Percentiles rank a stretch among this genome's conserved stretches.
phyloP scores from a whole-genome alignment of 2,797 vertebrate species.

The Channa striata region DNA sequence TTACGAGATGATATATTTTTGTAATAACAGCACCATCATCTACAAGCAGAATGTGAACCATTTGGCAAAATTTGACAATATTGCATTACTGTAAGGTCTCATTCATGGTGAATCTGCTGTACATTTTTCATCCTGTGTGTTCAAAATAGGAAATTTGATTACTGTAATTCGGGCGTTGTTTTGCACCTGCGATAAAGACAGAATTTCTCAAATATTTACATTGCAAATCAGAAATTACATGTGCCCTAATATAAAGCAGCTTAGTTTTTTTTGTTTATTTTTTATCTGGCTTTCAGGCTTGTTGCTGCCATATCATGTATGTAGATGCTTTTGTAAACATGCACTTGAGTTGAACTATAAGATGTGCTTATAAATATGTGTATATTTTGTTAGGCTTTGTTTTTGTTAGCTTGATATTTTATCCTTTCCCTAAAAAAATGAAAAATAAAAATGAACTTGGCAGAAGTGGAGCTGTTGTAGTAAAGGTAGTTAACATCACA shows the following conservation, averaged over 20 bases:
- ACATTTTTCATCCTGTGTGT: slow-evolving; percentile 69
- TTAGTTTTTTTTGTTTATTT: slow-evolving; percentile 29
- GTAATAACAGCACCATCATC: slow-evolving; percentile 59
- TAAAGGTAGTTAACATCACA: slow-evolving; percentile 89
- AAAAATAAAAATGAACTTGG: slow-evolving; percentile 76
- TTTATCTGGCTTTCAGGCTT: slow-evolving; percentile 70
- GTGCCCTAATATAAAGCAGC: slow-evolving; percentile 58
- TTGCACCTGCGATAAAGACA: slow-evolving; percentile 44
- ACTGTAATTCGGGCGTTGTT: slow-evolving; percentile 60
- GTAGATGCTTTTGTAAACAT: slow-evolving; percentile 82
- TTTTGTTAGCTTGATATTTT: slow-evolving; percentile 70
- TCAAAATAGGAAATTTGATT: slow-evolving; percentile 65
- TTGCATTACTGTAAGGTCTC: slow-evolving; percentile 68
- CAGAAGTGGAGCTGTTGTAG: slow-evolving; percentile 86
- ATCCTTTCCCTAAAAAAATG: slow-evolving; percentile 67
- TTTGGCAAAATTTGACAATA: slow-evolving; percentile 72
- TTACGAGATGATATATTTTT: slow-evolving; percentile 70
- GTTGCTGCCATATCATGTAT: slow-evolving; percentile 83
- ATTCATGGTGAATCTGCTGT: slow-evolving; percentile 76
- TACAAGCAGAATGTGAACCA: slow-evolving; percentile 74
- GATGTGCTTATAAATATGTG: slow-evolving; percentile 78
- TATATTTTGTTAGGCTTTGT: slow-evolving; percentile 75
- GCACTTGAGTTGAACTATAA: slow-evolving; percentile 81
- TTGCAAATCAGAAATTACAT: slow-evolving; percentile 59
- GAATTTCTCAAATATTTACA: slow-evolving; percentile 56